A percentile compares a stretch with the other conserved stretches of the same genome.
Evolutionary conservation across 2,797 vertebrate species (phyloP).

Genomic region (Cyclura pinguis): DNA sequence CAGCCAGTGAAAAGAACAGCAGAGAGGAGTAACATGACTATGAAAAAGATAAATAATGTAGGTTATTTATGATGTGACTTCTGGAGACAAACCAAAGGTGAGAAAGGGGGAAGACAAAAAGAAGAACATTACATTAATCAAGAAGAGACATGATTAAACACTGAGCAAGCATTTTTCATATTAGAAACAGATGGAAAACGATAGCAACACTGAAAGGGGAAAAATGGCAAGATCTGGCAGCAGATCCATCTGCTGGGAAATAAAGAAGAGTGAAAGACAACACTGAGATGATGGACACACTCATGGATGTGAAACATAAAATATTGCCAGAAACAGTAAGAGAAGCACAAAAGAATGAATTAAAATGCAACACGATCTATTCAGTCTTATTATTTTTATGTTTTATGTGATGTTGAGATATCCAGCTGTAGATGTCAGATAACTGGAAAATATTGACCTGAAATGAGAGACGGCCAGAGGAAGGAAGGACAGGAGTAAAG

Average conservation of each 20-base stretch:
- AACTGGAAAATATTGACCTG: not conserved
- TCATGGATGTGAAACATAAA: conserved; percentile 8
- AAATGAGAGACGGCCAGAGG: not conserved
- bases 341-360: conserved; percentile 12
- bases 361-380: conserved; percentile 18
- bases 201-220: conserved; percentile 26
- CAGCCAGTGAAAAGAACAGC: not conserved
- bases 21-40: not conserved
- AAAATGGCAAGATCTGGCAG: conserved; percentile 20
- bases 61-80: not conserved
- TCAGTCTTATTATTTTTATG: not conserved
- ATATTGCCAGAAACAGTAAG: conserved; percentile 7
- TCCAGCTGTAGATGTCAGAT: not conserved
- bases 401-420: not conserved
- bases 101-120: conserved; percentile 2
- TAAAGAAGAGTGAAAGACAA: conserved; percentile 16
- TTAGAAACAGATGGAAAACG: conserved; percentile 36
- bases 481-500: not conserved
- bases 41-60: conserved; percentile 27
- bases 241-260: conserved; percentile 34
- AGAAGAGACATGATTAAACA: conserved; percentile 36
- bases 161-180: conserved; percentile 32
- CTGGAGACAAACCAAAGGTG: conserved; percentile 26
- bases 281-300: not conserved
- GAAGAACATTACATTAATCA: conserved; percentile 29